Conservation (phyloP, 2,113 vertebrate species). For the Vireo altiloquus region DNA sequence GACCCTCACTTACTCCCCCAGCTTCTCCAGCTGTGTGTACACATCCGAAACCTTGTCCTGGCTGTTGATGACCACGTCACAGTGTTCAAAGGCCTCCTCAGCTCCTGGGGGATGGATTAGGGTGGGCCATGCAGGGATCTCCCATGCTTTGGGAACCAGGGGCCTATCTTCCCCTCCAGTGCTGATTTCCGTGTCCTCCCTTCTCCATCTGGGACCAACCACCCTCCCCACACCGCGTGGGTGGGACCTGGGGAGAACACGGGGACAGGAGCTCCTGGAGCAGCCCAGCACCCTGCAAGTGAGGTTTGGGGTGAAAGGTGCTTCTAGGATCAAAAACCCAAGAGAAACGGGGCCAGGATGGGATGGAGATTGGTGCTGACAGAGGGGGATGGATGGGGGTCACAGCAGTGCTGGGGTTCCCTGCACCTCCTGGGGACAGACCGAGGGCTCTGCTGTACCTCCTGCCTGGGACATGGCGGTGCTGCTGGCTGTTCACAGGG, state of each 20-base stretch:
- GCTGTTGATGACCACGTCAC: constrained; percentile 68
- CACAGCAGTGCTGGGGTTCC: neutral
- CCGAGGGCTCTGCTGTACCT: neutral
- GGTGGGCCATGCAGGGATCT: neutral
- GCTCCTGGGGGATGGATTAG: neutral
- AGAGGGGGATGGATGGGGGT: fast-evolving
- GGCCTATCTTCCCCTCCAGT: neutral
- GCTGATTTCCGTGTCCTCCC: neutral
- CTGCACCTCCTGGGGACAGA: fast-evolving
- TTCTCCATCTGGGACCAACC: neutral
- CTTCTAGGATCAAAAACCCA: neutral
- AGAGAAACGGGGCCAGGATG: fast-evolving
- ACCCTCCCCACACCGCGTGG: fast-evolving
- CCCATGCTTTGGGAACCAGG: neutral
- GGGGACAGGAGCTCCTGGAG: neutral
- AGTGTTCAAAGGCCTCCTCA: constrained; percentile 25
- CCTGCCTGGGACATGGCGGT: constrained; percentile 2
- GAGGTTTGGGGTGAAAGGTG: neutral
- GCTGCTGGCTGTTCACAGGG: neutral
- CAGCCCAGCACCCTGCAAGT: neutral
- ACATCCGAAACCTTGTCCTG: constrained; percentile 69
- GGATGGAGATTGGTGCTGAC: neutral
- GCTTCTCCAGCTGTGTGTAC: constrained; percentile 78
- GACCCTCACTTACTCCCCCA: constrained; percentile 79
- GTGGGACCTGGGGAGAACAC: neutral